These are phyloP conservation scores for Magallana angulata DNA, from an alignment of 1,140 invertebrate genomes.

Conservation along the genomic window DNA sequence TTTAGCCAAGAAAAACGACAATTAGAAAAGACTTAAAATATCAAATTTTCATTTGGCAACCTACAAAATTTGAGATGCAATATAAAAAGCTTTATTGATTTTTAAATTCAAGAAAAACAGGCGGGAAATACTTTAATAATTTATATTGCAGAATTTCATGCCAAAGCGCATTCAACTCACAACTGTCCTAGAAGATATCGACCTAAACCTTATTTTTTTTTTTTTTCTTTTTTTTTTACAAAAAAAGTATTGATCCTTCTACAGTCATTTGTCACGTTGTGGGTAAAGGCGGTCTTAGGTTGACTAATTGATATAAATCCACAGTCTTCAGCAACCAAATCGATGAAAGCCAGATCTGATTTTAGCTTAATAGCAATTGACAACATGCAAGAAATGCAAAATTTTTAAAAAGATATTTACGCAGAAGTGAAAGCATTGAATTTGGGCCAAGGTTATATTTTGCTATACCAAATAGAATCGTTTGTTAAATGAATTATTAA, in stretches of 20 bases:
- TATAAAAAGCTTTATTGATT: not conserved
- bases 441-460: too few species aligned
- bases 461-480: too few species aligned
- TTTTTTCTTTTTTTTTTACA: too few species aligned
- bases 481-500: too few species aligned
- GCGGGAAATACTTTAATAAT: too few species aligned
- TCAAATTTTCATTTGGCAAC: not conserved
- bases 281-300: not conserved
- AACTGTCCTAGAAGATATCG: too few species aligned
- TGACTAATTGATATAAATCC: slow-evolving; percentile 32
- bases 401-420: not conserved
- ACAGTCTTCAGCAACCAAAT: not conserved
- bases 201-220: too few species aligned
- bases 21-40: too few species aligned
- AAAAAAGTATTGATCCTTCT: not conserved
- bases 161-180: too few species aligned
- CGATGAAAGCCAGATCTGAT: not conserved
- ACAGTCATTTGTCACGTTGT: slow-evolving; percentile 1
- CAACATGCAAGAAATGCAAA: not conserved
- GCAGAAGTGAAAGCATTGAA: not conserved
- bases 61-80: too few species aligned
- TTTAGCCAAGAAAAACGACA: too few species aligned
- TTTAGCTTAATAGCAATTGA: not conserved
- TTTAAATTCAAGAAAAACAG: not conserved
- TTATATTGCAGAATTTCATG: too few species aligned